Base-by-base conservation (phyloP, 2,888 invertebrate species). In the Folsomia candida region DNA sequence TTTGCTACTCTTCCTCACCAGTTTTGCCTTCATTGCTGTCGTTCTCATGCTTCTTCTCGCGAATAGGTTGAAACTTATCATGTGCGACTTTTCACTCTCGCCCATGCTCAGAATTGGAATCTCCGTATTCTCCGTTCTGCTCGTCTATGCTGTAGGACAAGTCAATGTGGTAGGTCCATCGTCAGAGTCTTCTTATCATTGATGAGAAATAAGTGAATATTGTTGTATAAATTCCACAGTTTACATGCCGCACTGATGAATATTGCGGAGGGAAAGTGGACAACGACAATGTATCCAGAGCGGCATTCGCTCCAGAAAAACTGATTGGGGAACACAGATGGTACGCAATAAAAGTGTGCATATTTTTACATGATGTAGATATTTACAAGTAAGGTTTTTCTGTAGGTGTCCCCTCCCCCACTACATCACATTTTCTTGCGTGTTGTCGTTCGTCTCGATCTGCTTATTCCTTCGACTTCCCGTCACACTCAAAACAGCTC, bases 21-120 rank as follows among this genome's bases (percentile, higher is more conserved):
- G 93, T 3, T 95, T 95, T 84, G 89, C 93, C 9, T 94, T 94
- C 93, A 91, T 94, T 47, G 89, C 93, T 1, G 90, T 93, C 29
- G 89, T 94, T 29, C 86, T 95, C 59, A 93, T 94, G 84, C 83
- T 94, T 51, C 86, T 94, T 1, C 85, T 95, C 66, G 94, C 93
- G 4, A 92, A 92, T 0, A 87, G 93, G 70, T 84, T 94, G 62
- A 87, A 91, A 81, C 91, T 93, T 85, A 91, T 94, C 75, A 87
- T 89, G 14, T 94, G 93, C 88, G 94, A 94, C 82, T 89, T 94
- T 62, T 90, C 92, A 1, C 88, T 91, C 80, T 92, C 92, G 70
- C 92, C 93, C 78, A 88, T 91, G 0, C 84, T 94, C 54, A 87
- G 94, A 74, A 87, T 94, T 80, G 92, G 93, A 67, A 91, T 94